A percentile compares a stretch with the other conserved stretches of the same genome.
phyloP scores from a whole-genome alignment of 2,113 vertebrate species.

The Epinephelus lanceolatus region DNA sequence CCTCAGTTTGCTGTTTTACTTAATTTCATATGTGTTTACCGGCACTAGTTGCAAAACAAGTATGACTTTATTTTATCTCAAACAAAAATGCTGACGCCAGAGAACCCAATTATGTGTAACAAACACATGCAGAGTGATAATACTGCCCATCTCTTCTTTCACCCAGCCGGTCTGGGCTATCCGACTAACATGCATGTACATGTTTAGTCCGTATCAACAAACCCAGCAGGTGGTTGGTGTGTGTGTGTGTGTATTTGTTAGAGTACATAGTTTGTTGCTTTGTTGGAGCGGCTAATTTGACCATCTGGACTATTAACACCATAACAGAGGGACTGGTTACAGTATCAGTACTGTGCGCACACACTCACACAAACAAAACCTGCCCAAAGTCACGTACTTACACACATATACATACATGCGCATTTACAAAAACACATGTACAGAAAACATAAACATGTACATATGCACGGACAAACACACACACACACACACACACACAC shows the following conservation, averaged over 20 bases:
- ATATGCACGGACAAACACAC: neutral
- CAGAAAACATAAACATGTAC: constrained; percentile 6
- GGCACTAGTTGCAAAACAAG: neutral
- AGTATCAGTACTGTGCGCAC: constrained; percentile 56
- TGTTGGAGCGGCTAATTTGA: constrained; percentile 84
- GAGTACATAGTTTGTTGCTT: constrained; percentile 82
- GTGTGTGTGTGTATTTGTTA: constrained; percentile 35
- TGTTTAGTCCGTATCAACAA: constrained; percentile 69
- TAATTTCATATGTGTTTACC: neutral
- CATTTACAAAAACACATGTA: constrained; percentile 6
- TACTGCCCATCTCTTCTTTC: constrained; percentile 33
- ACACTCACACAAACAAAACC: constrained; percentile 20
- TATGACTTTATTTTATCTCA: neutral
- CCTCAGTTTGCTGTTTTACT: neutral
- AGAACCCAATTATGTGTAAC: constrained; percentile 32
- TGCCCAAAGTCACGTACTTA: constrained; percentile 15
- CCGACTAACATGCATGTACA: constrained; percentile 66
- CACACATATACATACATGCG: constrained; percentile 13
- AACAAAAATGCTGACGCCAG: constrained; percentile 19
- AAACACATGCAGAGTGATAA: constrained; percentile 27
- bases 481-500: neutral
- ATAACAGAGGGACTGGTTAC: constrained; percentile 78
- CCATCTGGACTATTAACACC: constrained; percentile 81
- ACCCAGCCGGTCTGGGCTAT: constrained; percentile 35
- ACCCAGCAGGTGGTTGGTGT: constrained; percentile 72